Evolutionary conservation across 2,113 vertebrate species (phyloP).

Genomic region (Panthera tigris): DNA sequence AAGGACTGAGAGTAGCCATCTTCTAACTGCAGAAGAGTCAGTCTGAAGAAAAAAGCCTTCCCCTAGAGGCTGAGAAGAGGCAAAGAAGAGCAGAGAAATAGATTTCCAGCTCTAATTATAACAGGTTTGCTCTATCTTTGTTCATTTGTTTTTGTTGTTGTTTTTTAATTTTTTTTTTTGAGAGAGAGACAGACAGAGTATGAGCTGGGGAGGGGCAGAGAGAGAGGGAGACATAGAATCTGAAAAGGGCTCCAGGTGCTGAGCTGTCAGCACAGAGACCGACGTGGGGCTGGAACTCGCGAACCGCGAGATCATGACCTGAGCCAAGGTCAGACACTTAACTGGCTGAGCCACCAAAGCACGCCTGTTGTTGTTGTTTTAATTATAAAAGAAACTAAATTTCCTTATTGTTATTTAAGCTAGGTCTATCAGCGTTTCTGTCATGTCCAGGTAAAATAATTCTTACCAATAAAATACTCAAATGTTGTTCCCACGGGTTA

Average conservation of each 20-base stretch:
- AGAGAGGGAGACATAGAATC: too few species aligned
- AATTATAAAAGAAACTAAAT: neutral
- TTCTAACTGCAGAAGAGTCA: neutral
- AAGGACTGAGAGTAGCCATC: neutral
- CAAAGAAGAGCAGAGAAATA: neutral
- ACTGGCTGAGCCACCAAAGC: too few species aligned
- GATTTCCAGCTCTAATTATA: neutral
- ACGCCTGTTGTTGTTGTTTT: neutral
- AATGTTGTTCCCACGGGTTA: neutral
- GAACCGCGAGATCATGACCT: too few species aligned
- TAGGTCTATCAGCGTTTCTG: neutral
- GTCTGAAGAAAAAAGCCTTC: neutral
- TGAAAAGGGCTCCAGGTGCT: too few species aligned
- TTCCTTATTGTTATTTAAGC: neutral
- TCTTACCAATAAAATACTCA: constrained; percentile 13
- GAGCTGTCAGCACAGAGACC: too few species aligned
- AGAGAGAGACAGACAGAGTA: too few species aligned
- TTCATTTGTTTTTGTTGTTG: neutral
- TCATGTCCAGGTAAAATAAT: constrained; percentile 20
- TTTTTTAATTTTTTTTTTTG: too few species aligned
- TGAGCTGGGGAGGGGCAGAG: too few species aligned
- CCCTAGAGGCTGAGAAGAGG: neutral
- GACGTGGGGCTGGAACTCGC: too few species aligned
- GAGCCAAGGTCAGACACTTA: too few species aligned
- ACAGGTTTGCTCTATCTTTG: neutral